These are phyloP conservation scores for Stomatorhinus ivindoensis DNA, from an alignment of 2,113 vertebrate species.

Conservation along the genomic window DNA sequence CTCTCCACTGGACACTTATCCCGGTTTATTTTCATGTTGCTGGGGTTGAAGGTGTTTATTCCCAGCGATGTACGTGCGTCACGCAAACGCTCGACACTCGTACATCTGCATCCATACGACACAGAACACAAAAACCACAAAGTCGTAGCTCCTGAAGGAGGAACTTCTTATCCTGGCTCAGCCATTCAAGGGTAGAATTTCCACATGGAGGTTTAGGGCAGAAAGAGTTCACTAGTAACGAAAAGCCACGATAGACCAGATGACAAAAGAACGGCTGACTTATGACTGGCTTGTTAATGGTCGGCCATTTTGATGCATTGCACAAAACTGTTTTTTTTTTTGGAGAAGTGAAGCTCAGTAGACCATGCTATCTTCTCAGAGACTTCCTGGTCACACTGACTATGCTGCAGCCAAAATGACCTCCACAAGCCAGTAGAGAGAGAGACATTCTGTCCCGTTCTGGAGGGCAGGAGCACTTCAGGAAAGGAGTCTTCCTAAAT, in stretches of 20 bases:
- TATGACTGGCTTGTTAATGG: not conserved
- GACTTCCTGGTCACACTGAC: not conserved
- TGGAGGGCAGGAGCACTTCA: not conserved
- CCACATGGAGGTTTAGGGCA: conserved; percentile 29
- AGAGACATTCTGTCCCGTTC: not conserved
- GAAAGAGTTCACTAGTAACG: conserved; percentile 1
- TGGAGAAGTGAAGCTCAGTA: not conserved
- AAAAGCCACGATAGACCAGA: conserved; percentile 24
- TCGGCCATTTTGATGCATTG: not conserved
- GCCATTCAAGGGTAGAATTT: conserved; percentile 39
- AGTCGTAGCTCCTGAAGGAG: conserved; percentile 38
- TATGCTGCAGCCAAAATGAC: not conserved
- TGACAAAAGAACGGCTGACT: conserved; percentile 15
- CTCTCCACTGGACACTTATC: conserved; percentile 41
- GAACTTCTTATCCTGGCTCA: conserved; percentile 42
- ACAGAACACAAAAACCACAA: conserved; percentile 27
- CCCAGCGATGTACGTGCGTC: conserved; percentile 37
- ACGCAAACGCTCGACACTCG: conserved; percentile 36
- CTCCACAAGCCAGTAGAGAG: not conserved
- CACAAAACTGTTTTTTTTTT: not conserved
- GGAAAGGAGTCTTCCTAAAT: not conserved
- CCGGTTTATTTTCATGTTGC: conserved; percentile 14
- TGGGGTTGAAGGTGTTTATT: conserved; percentile 37
- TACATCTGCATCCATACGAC: conserved; percentile 35
- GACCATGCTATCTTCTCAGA: not conserved